These are phyloP conservation scores for Neolamprologus sp. DNA, from an alignment of 2,113 vertebrate genomes.

Conservation along the genomic window DNA sequence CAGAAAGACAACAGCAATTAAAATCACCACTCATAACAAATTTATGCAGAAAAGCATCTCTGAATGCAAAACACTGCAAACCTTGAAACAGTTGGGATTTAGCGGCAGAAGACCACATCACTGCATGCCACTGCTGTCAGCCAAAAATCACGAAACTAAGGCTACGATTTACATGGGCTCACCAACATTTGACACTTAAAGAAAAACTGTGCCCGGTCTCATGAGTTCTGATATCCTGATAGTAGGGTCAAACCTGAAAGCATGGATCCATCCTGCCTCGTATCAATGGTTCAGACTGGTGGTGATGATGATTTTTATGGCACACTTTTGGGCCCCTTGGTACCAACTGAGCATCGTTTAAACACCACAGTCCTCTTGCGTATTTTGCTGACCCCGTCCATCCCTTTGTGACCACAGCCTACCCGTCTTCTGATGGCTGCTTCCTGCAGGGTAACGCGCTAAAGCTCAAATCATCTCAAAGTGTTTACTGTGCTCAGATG, in stretches of 20 bases:
- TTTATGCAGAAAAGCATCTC: not conserved
- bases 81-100: not conserved
- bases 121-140: rapidly evolving
- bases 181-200: not conserved
- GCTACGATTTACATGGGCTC: not conserved
- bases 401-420: not conserved
- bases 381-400: not conserved
- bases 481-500: not conserved
- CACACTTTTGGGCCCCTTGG: not conserved
- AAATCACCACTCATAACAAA: not conserved
- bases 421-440: not conserved
- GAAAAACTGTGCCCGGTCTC: not conserved
- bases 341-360: not conserved
- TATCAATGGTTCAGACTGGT: not conserved
- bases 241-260: not conserved
- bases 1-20: not conserved
- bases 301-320: not conserved
- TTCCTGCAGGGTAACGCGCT: not conserved
- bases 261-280: not conserved
- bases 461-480: not conserved
- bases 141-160: not conserved
- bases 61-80: not conserved
- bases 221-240: not conserved
- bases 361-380: not conserved
- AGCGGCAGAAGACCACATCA: not conserved